Evolutionary conservation across 2,113 vertebrate species (phyloP).

Genomic region (Hippocampus abdominalis): DNA sequence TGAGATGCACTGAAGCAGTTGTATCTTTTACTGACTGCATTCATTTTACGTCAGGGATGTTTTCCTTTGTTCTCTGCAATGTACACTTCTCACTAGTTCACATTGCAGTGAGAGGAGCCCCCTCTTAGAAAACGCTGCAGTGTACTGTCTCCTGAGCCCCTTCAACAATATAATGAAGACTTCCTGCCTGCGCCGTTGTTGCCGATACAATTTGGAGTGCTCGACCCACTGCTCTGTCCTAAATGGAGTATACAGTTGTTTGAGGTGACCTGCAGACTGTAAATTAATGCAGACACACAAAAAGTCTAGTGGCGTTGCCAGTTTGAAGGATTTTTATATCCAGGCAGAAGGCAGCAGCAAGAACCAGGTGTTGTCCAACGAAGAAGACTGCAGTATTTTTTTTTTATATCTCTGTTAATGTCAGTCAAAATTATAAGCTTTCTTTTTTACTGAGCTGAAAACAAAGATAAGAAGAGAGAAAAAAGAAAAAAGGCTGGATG

Average conservation of each 20-base stretch:
- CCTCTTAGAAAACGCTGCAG: slow-evolving; percentile 15
- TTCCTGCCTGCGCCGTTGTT: slow-evolving; percentile 8
- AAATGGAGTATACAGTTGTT: slow-evolving; percentile 9
- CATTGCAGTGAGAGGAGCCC: slow-evolving; percentile 11
- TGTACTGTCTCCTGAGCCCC: slow-evolving; percentile 5
- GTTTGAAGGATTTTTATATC: slow-evolving; percentile 18
- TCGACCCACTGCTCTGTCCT: slow-evolving; percentile 18
- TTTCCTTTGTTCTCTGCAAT: slow-evolving; percentile 5
- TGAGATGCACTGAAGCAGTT: not conserved
- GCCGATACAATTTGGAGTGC: slow-evolving; percentile 18
- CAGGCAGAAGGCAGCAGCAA: slow-evolving; percentile 2
- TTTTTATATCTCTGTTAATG: slow-evolving; percentile 2
- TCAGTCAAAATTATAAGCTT: not conserved
- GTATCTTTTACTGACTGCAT: slow-evolving; percentile 6
- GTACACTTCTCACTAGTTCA: slow-evolving; percentile 17
- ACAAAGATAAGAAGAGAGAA: not conserved
- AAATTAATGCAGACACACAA: slow-evolving; percentile 19
- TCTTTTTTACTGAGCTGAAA: slow-evolving; percentile 4
- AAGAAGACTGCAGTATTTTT: slow-evolving; percentile 10
- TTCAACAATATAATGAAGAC: slow-evolving; percentile 27
- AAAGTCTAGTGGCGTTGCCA: slow-evolving; percentile 10
- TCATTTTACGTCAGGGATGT: slow-evolving; percentile 14
- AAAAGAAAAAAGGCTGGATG: not conserved
- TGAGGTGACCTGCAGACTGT: slow-evolving; percentile 12
- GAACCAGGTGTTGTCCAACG: slow-evolving; percentile 7